A percentile compares a stretch with the other conserved stretches of the same genome.
phyloP scores from a whole-genome alignment of 2,113 vertebrate species.

The Benitochromis conjunctus region DNA sequence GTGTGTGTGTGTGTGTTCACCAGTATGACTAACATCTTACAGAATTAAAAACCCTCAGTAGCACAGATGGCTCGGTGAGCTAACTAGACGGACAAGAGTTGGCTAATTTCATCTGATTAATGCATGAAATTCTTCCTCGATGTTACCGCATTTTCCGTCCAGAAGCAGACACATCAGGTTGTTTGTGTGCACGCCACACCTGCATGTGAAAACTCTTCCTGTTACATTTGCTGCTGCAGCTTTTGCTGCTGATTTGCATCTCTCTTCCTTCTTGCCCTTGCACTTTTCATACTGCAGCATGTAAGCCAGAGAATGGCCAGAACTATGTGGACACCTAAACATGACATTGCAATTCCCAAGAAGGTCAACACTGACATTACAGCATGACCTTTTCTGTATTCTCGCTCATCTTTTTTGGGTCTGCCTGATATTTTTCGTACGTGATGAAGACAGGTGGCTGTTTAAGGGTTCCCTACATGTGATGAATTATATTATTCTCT shows the following conservation, averaged over 20 bases:
- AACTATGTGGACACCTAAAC: background rate
- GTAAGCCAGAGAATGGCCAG: background rate
- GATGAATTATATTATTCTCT: background rate
- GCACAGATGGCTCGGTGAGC: conserved; percentile 43
- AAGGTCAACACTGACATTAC: background rate
- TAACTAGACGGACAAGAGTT: background rate
- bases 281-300: background rate
- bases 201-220: background rate
- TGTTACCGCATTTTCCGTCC: background rate
- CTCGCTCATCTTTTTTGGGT: background rate
- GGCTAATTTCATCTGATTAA: background rate
- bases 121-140: background rate
- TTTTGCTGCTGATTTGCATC: conserved; percentile 19
- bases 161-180: background rate
- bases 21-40: conserved; percentile 47
- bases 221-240: conserved; percentile 21
- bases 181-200: background rate
- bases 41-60: conserved; percentile 24
- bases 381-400: background rate
- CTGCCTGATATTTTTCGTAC: background rate
- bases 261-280: background rate
- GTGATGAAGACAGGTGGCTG: background rate
- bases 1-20: conserved; percentile 12
- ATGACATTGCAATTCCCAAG: background rate
- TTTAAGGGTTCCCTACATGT: background rate